phyloP scores from a whole-genome alignment of 2,888 invertebrate genomes.

The Lithophane leautieri region DNA sequence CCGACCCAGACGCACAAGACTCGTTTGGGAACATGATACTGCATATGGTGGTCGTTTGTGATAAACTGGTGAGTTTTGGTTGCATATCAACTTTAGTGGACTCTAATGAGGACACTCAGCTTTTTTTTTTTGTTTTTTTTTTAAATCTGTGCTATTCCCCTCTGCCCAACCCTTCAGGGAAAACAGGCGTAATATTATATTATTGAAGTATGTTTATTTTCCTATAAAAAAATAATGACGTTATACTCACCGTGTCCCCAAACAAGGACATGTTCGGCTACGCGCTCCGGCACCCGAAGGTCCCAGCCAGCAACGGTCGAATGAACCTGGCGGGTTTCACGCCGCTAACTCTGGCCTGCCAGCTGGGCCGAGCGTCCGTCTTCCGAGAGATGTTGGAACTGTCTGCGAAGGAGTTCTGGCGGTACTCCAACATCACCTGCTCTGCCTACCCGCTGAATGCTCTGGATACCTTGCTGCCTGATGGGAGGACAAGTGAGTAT shows the following conservation, averaged over 20 bases:
- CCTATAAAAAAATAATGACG: neutral
- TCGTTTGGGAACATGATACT: constrained; percentile 99
- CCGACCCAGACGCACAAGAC: constrained; percentile 98
- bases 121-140: neutral
- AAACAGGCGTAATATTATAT: neutral
- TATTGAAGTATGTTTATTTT: neutral
- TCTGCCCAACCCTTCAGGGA: too few species aligned
- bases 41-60: constrained; percentile 99
- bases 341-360: constrained; percentile 98
- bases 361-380: constrained; percentile 98
- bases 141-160: too few species aligned
- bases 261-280: constrained; percentile 99
- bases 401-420: constrained; percentile 98
- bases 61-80: constrained; percentile 94
- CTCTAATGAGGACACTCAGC: neutral
- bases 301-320: constrained; percentile 97
- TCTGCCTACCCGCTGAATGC: constrained; percentile 99
- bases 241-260: constrained; percentile 18
- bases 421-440: constrained; percentile 99
- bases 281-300: constrained; percentile 97
- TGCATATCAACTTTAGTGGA: too few species aligned
- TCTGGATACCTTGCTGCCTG: constrained; percentile 97
- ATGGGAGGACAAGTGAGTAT: constrained; percentile 97
- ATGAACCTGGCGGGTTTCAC: constrained; percentile 97
- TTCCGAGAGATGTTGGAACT: constrained; percentile 99